phyloP scores from a whole-genome alignment of 2,113 vertebrate species.

The Bubo blakistoni region DNA sequence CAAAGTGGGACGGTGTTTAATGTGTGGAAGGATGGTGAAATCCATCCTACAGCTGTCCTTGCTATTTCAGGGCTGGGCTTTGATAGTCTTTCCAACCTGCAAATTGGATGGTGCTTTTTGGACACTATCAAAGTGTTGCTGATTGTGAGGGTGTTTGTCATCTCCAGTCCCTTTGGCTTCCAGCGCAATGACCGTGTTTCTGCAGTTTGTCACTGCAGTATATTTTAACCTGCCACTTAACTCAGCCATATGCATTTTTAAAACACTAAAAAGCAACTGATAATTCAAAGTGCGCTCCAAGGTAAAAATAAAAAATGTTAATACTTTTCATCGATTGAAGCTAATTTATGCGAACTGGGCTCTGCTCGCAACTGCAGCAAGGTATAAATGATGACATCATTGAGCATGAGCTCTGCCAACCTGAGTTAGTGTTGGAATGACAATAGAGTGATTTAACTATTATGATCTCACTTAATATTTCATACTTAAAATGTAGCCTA shows the following conservation, averaged over 20 bases:
- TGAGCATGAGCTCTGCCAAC: slow-evolving; percentile 24
- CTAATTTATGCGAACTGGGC: slow-evolving; percentile 43
- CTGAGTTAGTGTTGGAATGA: slow-evolving; percentile 1
- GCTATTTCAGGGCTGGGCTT: slow-evolving; percentile 2
- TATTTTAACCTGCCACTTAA: neutral
- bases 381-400: slow-evolving; percentile 39
- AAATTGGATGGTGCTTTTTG: neutral
- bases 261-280: neutral
- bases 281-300: neutral
- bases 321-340: slow-evolving; percentile 15
- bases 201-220: neutral
- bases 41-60: slow-evolving; percentile 37
- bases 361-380: neutral
- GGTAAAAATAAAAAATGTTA: slow-evolving; percentile 19
- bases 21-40: slow-evolving; percentile 5
- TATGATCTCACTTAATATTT: slow-evolving; percentile 53
- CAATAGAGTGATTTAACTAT: slow-evolving; percentile 51
- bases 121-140: neutral
- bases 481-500: neutral
- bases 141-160: neutral
- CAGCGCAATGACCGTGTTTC: neutral
- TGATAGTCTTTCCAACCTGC: neutral
- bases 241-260: neutral
- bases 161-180: neutral
- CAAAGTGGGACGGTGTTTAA: slow-evolving; percentile 24